These are phyloP conservation scores for Biston stratarius DNA, from an alignment of 2,888 invertebrate genomes.

Conservation along the genomic window DNA sequence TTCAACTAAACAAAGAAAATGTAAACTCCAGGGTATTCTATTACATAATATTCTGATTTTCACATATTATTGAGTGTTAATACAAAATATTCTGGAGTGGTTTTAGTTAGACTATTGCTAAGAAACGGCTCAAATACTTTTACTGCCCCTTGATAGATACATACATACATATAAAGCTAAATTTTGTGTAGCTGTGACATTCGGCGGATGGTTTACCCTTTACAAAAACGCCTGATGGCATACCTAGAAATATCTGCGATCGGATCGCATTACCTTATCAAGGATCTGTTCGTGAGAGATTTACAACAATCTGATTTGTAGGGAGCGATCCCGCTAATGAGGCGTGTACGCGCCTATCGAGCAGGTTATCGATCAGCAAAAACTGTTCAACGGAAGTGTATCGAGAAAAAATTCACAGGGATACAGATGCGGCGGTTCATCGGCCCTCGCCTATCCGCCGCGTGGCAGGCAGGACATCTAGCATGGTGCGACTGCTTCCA, in stretches of 20 bases:
- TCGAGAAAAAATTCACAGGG: constrained; percentile 73
- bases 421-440: constrained; percentile 80
- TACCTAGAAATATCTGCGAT: constrained; percentile 40
- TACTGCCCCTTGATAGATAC: too few species aligned
- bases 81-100: too few species aligned
- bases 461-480: constrained; percentile 60
- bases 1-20: too few species aligned
- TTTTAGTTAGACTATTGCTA: too few species aligned
- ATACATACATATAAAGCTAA: too few species aligned
- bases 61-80: too few species aligned
- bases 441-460: constrained; percentile 64
- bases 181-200: too few species aligned
- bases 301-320: constrained; percentile 59
- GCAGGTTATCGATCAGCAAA: constrained; percentile 80
- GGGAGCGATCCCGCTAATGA: constrained; percentile 77
- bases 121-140: too few species aligned
- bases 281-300: constrained; percentile 46
- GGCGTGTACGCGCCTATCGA: constrained; percentile 78
- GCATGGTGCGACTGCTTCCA: constrained; percentile 55
- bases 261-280: constrained; percentile 62
- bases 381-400: constrained; percentile 79
- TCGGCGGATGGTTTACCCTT: too few species aligned
- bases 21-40: too few species aligned
- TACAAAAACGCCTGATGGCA: too few species aligned
- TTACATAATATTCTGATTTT: too few species aligned